phyloP scores from a whole-genome alignment of 1,140 invertebrate species.

The Drosophila leontia region DNA sequence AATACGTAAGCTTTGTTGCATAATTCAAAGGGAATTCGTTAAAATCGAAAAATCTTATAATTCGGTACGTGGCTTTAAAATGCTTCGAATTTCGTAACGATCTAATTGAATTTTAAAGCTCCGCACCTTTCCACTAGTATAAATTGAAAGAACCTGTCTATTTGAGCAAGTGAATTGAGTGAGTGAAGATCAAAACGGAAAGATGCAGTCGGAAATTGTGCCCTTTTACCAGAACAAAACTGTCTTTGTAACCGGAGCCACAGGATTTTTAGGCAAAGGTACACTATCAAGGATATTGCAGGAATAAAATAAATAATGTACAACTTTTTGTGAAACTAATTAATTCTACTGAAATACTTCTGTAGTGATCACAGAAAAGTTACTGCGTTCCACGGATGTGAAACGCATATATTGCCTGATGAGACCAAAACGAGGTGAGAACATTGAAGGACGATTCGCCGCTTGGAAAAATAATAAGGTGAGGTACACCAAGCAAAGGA shows the following conservation, averaged over 20 bases:
- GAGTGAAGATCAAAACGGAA: neutral
- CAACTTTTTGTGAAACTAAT: neutral
- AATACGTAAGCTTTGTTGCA: too few species aligned
- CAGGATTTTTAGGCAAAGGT: constrained; percentile 92
- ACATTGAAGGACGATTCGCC: constrained; percentile 88
- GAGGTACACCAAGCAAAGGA: constrained; percentile 9
- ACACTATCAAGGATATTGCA: neutral
- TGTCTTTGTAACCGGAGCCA: constrained; percentile 89
- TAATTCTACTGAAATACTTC: neutral
- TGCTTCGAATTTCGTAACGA: neutral
- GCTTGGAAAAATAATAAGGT: constrained; percentile 85
- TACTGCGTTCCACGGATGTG: constrained; percentile 91
- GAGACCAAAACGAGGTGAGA: constrained; percentile 90
- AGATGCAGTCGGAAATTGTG: constrained; percentile 81
- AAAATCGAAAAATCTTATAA: neutral
- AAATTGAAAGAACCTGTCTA: neutral
- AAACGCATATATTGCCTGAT: constrained; percentile 91
- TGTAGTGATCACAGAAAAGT: constrained; percentile 90
- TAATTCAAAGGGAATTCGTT: too few species aligned
- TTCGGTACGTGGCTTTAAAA: neutral
- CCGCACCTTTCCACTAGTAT: neutral
- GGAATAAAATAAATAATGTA: too few species aligned
- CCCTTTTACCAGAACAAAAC: constrained; percentile 87
- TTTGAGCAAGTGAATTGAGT: neutral
- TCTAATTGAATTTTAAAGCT: neutral